Base-by-base conservation (phyloP, 2,797 vertebrate species). In the Clamator glandarius region DNA sequence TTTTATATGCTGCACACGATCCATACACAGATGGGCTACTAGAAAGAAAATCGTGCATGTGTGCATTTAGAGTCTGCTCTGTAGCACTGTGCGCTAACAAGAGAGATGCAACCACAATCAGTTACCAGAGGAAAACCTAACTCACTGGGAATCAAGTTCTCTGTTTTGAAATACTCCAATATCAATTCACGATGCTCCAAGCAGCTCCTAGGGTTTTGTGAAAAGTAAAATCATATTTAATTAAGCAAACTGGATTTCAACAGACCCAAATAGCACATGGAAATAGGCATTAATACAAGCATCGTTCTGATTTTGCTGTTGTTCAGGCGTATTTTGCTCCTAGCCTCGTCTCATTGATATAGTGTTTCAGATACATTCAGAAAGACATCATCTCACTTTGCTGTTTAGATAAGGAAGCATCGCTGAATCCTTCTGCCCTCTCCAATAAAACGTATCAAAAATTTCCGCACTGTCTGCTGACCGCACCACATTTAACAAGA, bases 401-500 rank as follows among this genome's bases (percentile, higher is more conserved):
- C 63, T 94, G 90, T 95, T 96, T 95, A 89, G 88, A 96, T 90
- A 85, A 94, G 94, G 75, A 91, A 96, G 86, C 95, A 85, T 57
- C 73, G 28, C 84, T 94, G 92, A 96, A 93, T 82, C 93, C 95
- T 86, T 95, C 76, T 94, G 88, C 94, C 96, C 95, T 96, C 83
- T 64, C 85, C 77, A 94, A 87, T 87, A 96, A 97, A 95, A 95
- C 2, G 31, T 87, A 96, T 91, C 96, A 93, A 90, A 96, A 97
- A 97, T 95, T 97, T 97, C 97, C 91, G 96, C 73, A 5, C 95
- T 95, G 98, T 98, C 98, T 98, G 98, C 98, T 98, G 98, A 98
- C 98, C 98, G 96, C 97, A 98, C 98, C 98, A 96, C 98, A 98
- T 98, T 98, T 98, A 98, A 98, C 98, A 98, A 98, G 98, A 97